Percentiles rank a stretch among this genome's conserved stretches.
Evolutionary conservation across 2,797 vertebrate genomes (phyloP).

Genomic region (Lacerta agilis): DNA sequence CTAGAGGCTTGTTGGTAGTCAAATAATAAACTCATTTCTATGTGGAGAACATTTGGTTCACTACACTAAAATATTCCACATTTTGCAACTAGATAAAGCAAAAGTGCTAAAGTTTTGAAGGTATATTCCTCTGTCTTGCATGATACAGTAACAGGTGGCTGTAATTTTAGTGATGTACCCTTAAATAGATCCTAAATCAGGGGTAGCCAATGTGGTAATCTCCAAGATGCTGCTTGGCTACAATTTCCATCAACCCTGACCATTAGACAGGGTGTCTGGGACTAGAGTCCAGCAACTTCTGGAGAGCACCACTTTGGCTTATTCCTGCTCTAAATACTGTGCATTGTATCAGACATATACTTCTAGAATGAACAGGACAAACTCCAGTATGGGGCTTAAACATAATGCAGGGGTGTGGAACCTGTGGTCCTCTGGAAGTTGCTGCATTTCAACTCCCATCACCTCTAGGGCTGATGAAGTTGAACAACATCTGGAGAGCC

Average conservation of each 20-base stretch:
- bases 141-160: background rate
- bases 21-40: background rate
- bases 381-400: background rate
- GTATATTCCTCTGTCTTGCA: background rate
- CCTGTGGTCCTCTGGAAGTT: too few relatives aligned
- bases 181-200: background rate
- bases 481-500: too few relatives aligned
- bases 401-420: too few relatives aligned
- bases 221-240: background rate
- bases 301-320: background rate
- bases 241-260: background rate
- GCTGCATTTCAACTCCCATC: too few relatives aligned
- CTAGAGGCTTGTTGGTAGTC: background rate
- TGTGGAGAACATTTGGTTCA: background rate
- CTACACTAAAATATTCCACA: background rate
- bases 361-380: background rate
- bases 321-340: background rate
- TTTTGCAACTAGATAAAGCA: slow-evolving; percentile 1
- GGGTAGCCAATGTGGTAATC: too few relatives aligned
- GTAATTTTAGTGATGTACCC: background rate
- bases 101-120: background rate
- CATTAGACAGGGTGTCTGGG: background rate
- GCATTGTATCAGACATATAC: background rate
- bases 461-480: too few relatives aligned
- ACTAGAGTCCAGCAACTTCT: background rate